phyloP scores from a whole-genome alignment of 1,140 invertebrate genomes.

The Bombus impatiens region DNA sequence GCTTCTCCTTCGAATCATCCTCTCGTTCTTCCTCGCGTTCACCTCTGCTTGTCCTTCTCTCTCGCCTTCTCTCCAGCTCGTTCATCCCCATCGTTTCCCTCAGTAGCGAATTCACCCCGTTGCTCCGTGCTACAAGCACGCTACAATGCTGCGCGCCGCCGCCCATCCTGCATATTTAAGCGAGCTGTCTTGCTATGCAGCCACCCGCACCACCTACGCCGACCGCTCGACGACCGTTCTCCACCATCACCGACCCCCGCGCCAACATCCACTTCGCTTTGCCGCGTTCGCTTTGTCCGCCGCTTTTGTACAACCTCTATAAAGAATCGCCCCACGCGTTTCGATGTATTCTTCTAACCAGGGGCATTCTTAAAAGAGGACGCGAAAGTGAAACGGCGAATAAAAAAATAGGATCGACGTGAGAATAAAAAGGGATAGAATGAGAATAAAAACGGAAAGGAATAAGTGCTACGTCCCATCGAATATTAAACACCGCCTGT shows the following conservation, averaged over 20 bases:
- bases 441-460: background rate
- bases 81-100: conserved; percentile 75
- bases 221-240: conserved; percentile 60
- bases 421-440: background rate
- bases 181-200: conserved; percentile 80
- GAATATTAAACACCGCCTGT: too few species aligned
- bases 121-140: conserved; percentile 78
- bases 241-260: conserved; percentile 55
- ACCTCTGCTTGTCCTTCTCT: conserved; percentile 38
- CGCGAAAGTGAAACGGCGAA: background rate
- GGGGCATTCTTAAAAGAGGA: background rate
- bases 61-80: conserved; percentile 56
- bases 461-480: too few species aligned
- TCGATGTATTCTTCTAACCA: background rate
- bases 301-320: background rate
- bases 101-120: conserved; percentile 77
- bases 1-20: conserved; percentile 11
- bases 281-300: conserved; percentile 18
- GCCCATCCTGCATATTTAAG: conserved; percentile 83
- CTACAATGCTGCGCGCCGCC: conserved; percentile 79
- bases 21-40: conserved; percentile 26
- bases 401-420: too few species aligned
- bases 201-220: conserved; percentile 65
- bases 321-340: background rate
- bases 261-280: conserved; percentile 14